Percentiles rank a stretch among this genome's conserved stretches.
phyloP scores from a whole-genome alignment of 1,140 invertebrate species.

The Lepidurus packardi region DNA sequence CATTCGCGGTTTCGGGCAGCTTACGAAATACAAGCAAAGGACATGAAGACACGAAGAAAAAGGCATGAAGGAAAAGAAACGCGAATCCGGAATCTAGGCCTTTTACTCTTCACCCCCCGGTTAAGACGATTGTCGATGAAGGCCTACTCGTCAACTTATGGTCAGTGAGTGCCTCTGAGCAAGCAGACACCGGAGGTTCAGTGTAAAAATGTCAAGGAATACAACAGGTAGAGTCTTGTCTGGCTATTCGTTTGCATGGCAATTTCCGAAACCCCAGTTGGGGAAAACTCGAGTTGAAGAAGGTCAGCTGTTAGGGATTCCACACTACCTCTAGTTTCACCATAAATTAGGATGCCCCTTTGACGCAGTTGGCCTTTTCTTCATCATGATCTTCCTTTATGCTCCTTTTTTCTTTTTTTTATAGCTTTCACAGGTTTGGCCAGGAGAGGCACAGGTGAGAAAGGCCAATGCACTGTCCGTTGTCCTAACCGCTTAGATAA shows the following conservation, averaged over 20 bases:
- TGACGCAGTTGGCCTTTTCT: slow-evolving; percentile 35
- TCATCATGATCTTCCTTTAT: not conserved
- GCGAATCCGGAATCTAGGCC: not conserved
- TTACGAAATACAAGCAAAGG: not conserved
- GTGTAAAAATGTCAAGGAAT: not conserved
- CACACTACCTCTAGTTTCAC: not conserved
- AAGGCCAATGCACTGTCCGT: slow-evolving; percentile 18
- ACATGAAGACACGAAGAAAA: not conserved
- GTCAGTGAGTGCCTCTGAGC: not conserved
- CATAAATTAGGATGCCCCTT: slow-evolving; percentile 5
- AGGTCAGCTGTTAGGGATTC: not conserved
- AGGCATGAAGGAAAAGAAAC: not conserved
- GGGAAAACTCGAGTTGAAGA: not conserved
- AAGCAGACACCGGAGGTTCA: not conserved
- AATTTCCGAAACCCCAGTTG: not conserved
- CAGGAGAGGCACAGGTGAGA: not conserved
- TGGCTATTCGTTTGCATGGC: not conserved
- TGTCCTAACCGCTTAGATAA: slow-evolving; percentile 7
- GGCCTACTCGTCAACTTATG: not conserved
- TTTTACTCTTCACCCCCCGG: not conserved
- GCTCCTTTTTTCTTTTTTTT: not conserved
- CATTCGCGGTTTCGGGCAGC: not conserved
- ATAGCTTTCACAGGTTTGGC: slow-evolving; percentile 8
- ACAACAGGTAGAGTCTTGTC: slow-evolving; percentile 5
- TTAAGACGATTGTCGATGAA: not conserved